A percentile compares a stretch with the other conserved stretches of the same genome.
phyloP scores from a whole-genome alignment of 2,113 vertebrate species.

The Chionis minor region DNA sequence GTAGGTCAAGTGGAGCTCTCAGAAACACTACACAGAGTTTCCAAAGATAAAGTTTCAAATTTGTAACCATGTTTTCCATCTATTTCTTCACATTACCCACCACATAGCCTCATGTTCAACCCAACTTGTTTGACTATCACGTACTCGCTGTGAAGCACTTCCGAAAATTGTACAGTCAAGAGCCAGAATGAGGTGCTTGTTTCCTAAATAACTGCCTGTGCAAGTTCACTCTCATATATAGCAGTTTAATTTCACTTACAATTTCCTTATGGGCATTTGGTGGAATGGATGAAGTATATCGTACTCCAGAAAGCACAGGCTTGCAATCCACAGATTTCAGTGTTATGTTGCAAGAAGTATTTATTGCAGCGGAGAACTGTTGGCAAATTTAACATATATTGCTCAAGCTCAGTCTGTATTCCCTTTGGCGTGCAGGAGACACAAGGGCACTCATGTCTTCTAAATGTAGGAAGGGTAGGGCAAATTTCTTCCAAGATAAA shows the following conservation, averaged over 20 bases:
- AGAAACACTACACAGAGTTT: background rate
- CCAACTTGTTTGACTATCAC: background rate
- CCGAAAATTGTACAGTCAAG: background rate
- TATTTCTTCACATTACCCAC: background rate
- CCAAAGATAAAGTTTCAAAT: constrained; percentile 1
- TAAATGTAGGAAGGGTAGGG: background rate
- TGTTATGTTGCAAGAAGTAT: constrained; percentile 38
- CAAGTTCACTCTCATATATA: background rate
- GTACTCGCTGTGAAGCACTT: background rate
- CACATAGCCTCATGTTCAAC: background rate
- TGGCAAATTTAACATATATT: constrained; percentile 20
- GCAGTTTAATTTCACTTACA: background rate
- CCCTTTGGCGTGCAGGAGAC: background rate
- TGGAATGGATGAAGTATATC: background rate
- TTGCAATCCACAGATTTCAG: constrained; percentile 38
- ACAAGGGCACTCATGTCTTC: background rate
- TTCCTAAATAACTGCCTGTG: background rate
- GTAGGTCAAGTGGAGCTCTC: constrained; percentile 1
- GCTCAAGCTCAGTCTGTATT: constrained; percentile 9
- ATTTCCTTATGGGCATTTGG: constrained; percentile 29
- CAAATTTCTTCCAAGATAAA: background rate
- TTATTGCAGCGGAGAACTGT: constrained; percentile 22
- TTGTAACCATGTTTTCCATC: background rate
- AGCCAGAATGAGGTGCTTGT: background rate
- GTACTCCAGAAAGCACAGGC: background rate